These are phyloP conservation scores for Phymatocera aterrima DNA, from an alignment of 2,888 invertebrate genomes.

Conservation along the genomic window DNA sequence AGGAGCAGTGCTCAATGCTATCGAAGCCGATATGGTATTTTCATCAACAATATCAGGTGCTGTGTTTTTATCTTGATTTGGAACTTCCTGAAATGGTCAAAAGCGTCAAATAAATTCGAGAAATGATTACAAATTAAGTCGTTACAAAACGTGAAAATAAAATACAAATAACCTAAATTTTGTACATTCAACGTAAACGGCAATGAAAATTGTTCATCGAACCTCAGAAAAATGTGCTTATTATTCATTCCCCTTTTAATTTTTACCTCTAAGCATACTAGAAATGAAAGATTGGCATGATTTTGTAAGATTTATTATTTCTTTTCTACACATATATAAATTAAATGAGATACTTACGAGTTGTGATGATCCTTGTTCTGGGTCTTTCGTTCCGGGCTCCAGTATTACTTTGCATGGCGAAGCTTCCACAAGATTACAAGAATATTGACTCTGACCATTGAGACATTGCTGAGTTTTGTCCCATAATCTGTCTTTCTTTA, in stretches of 20 bases:
- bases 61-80: not conserved
- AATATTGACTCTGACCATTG: conserved; percentile 48
- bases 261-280: not conserved
- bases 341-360: not conserved
- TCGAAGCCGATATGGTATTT: not conserved
- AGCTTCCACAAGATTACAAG: conserved; percentile 34
- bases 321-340: not conserved
- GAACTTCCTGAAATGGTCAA: not conserved
- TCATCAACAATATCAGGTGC: not conserved
- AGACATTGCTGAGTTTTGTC: conserved; percentile 60
- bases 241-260: not conserved
- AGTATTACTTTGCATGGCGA: not conserved
- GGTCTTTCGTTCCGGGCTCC: not conserved
- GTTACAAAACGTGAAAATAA: not conserved
- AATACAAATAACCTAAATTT: not conserved
- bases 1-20: not conserved
- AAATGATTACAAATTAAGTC: not conserved
- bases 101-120: not conserved
- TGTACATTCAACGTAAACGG: not conserved
- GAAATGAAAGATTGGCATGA: not conserved
- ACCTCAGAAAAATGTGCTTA: not conserved
- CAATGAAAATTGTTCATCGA: not conserved
- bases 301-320: not conserved
- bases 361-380: not conserved
- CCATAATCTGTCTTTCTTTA: conserved; percentile 66